Base-by-base conservation (phyloP, 2,797 vertebrate genomes). In the Cephalopachus bancanus region DNA sequence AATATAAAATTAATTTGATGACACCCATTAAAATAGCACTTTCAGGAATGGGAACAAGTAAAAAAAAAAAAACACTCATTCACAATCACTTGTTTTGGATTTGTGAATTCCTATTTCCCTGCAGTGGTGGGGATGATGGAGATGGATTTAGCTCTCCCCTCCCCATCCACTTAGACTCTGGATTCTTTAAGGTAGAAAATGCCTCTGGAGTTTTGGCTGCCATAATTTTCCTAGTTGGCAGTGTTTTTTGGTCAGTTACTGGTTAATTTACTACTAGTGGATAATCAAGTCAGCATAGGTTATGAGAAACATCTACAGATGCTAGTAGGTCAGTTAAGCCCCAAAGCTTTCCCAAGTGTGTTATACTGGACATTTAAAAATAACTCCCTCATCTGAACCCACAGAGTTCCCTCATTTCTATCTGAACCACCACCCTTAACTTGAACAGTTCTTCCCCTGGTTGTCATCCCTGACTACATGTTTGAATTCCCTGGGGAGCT, bases 141-240 rank as follows among this genome's bases (percentile, higher is more conserved):
- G 20, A 15, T 78, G 44, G n/a, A n/a, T 57, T 69, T 85, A 22
- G 28, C n/a, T 12, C 26, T 1, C 22, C 4, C 30, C 37, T 4
- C 9, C 24, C 22, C 5, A 8, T 6, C 65, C 10, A 53, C 10
- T n/a, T n/a, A 30, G 4, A 0, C 44, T 85, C 60, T 30, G 20
- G 20, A 28, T 57, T 71, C 67, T 57, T 76, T 57, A 71, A 4
- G 5, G 20, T 53, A 62, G 60, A 95, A 4, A 51, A 9, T 22
- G 9, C 16, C 1, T 8, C 9, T 15, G 1, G 67, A 49, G 20
- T 1, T 1, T 6, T 28, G 65, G 37, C 51, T 59, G 3, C 4
- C 0, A 3, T 7, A 11, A 1, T 30, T 7, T 44, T 81, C 28
- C 10, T 79, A 53, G 26, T 10, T 26, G 60, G 26, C 22, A 67